Evolutionary conservation across 2,113 vertebrate genomes (phyloP), one percentile per base, ranked within the genome.

Genomic region (Rhinolophus ferrumequinum): DNA sequence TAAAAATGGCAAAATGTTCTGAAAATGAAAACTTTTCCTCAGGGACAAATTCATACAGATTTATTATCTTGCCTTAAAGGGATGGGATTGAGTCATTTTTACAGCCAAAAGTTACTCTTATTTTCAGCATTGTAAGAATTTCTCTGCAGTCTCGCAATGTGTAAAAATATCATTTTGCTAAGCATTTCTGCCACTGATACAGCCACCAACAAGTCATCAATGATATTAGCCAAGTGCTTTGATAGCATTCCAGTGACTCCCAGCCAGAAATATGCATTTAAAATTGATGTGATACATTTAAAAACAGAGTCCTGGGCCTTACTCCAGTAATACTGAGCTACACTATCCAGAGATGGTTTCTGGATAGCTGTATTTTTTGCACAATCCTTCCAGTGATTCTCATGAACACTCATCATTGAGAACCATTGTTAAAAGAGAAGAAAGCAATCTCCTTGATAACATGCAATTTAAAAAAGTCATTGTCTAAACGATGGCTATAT

Each of bases 21-120:
- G 93, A 96, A 97, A 97, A 96, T 96, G 86, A 90, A 96, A 91
- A 94, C 81, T 96, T 95, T 96, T 97, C 96, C 94, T 93, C 69
- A 94, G 95, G 97, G 95, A 97, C 86, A 93, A 96, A 97, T 96
- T 96, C 91, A 93, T 91, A 87, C 13, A 92, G 83, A 96, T 97
- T 96, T 97, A 97, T 94, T 96, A 91, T 93, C 69, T 92, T 96
- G 44, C 88, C 89, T 97, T 89, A 95, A 89, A 97, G 69, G 88
- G 70, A 67, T 89, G 24, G 66, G 75, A 96, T 89, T 92, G 86
- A 96, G 72, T 58, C 88, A 93, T 95, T 97, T 97, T 96, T 95
- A 94, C 19, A 96, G 82, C 75, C 91, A 93, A 95, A 94, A 96
- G 70, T 93, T 96, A 92, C 44, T 69, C 96, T 96, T 87, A 96